Conservation (phyloP, 2,113 vertebrate genomes). For the Muntiacus reevesi region DNA sequence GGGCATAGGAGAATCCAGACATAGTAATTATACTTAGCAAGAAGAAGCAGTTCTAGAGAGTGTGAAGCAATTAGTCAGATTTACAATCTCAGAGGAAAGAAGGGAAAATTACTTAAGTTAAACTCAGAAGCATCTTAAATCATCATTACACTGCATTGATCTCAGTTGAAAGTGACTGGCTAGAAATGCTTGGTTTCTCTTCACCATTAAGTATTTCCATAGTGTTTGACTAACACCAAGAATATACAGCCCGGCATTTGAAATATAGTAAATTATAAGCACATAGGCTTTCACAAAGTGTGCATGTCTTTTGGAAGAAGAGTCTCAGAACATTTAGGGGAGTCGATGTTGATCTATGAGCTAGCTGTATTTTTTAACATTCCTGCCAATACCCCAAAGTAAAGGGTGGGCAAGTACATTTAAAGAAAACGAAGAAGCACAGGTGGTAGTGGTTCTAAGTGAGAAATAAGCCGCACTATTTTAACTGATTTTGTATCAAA, state of each 20-base stretch:
- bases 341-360: background rate
- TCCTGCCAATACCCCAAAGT: background rate
- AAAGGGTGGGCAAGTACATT: background rate
- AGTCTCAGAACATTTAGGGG: background rate
- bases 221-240: slow-evolving; percentile 5
- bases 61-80: slow-evolving; percentile 64
- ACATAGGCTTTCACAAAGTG: background rate
- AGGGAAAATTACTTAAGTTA: slow-evolving; percentile 63
- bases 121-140: slow-evolving; percentile 63
- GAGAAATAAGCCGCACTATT: background rate
- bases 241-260: background rate
- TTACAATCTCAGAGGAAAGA: slow-evolving; percentile 62
- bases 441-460: background rate
- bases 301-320: background rate
- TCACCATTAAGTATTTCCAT: slow-evolving; percentile 37
- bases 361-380: slow-evolving; percentile 22
- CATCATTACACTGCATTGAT: slow-evolving; percentile 58
- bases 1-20: slow-evolving; percentile 19
- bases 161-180: slow-evolving; percentile 36
- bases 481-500: slow-evolving; percentile 23
- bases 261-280: slow-evolving; percentile 23
- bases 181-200: slow-evolving; percentile 56
- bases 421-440: background rate
- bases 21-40: slow-evolving; percentile 59
- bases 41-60: slow-evolving; percentile 47